These are phyloP conservation scores for Drosophila mulleri DNA, from an alignment of 2,888 invertebrate species.

Conservation along the genomic window DNA sequence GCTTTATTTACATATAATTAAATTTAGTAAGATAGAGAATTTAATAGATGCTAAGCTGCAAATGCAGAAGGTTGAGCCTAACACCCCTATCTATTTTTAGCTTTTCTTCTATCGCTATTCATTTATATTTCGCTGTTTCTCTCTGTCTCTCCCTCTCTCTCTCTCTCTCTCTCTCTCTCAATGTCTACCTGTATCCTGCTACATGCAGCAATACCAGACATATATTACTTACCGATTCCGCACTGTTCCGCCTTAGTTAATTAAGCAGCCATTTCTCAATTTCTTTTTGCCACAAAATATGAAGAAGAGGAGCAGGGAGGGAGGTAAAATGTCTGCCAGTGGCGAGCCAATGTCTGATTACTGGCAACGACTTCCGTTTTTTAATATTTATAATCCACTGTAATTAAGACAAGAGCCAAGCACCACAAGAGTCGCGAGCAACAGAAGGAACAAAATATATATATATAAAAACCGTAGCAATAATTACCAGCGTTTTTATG, in stretches of 20 bases:
- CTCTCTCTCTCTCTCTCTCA: background rate
- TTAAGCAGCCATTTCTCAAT: conserved; percentile 63
- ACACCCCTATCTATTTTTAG: too few relatives aligned
- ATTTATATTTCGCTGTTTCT: too few relatives aligned
- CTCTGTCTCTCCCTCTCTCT: background rate
- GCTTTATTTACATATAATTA: too few relatives aligned
- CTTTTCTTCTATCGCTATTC: too few relatives aligned
- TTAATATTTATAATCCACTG: conserved; percentile 72
- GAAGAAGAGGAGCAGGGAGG: background rate
- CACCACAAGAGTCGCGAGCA: conserved; percentile 34
- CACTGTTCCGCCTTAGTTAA: conserved; percentile 29
- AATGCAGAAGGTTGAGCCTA: too few relatives aligned
- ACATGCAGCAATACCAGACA: conserved; percentile 1
- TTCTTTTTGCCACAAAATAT: conserved; percentile 26
- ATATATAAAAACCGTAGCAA: conserved; percentile 43
- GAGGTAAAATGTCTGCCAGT: conserved; percentile 14
- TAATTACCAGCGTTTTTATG: conserved; percentile 63
- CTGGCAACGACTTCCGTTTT: conserved; percentile 65
- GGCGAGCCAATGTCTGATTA: conserved; percentile 62
- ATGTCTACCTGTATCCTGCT: conserved; percentile 14
- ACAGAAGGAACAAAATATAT: background rate
- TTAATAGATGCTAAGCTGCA: too few relatives aligned
- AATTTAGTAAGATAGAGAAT: too few relatives aligned
- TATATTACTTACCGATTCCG: background rate
- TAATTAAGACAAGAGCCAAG: conserved; percentile 66